phyloP scores from a whole-genome alignment of 2,888 invertebrate genomes.

The Halictus ligatus region DNA sequence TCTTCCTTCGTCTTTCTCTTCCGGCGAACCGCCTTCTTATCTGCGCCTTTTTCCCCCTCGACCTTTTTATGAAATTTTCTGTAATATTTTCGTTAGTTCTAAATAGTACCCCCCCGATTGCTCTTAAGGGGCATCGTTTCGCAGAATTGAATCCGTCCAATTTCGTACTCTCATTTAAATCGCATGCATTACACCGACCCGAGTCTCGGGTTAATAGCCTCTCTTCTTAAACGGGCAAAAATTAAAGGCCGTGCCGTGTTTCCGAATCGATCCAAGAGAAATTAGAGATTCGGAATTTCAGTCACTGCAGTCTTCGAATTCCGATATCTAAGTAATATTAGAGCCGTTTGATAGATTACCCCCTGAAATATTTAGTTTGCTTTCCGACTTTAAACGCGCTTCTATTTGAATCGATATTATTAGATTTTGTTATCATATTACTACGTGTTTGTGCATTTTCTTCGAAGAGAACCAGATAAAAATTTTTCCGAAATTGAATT shows the following conservation, averaged over 20 bases:
- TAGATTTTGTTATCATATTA: not conserved
- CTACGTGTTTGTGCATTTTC: not conserved
- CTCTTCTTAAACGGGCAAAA: not conserved
- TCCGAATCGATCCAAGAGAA: not conserved
- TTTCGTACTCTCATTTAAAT: constrained; percentile 54
- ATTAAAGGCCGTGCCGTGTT: not conserved
- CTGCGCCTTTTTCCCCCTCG: constrained; percentile 10
- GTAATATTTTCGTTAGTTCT: constrained; percentile 61
- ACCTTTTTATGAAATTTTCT: constrained; percentile 46
- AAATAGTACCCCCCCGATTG: constrained; percentile 44
- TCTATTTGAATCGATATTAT: not conserved
- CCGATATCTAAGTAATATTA: not conserved
- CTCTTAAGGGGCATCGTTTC: constrained; percentile 62
- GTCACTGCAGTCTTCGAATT: not conserved
- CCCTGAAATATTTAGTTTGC: not conserved
- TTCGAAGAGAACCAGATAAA: not conserved
- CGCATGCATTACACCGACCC: constrained; percentile 42
- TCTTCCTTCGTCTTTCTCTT: not conserved
- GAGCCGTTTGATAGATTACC: not conserved
- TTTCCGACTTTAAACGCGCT: not conserved
- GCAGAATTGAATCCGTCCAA: constrained; percentile 67
- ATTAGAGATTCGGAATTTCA: not conserved
- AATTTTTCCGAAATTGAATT: not conserved
- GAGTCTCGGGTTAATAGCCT: constrained; percentile 31
- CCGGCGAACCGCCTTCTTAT: not conserved